A percentile compares a stretch with the other conserved stretches of the same genome.
Conservation (phyloP, 1,140 invertebrate genomes). For the Heterodera carotae region DNA sequence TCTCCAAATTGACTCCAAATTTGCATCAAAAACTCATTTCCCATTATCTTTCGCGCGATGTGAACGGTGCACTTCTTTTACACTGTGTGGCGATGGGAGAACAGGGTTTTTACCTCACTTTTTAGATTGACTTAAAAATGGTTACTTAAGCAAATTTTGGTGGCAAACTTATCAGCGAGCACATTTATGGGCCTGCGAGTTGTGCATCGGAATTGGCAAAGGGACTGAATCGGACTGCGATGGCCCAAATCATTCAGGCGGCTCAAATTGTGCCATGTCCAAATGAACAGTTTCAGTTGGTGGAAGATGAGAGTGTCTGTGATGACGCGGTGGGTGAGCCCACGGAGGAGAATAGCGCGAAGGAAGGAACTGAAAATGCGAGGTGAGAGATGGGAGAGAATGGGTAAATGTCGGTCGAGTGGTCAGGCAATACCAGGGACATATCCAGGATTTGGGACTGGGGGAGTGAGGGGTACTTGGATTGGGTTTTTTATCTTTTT, state of each 20-base stretch:
- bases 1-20: conserved; percentile 31
- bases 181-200: not conserved
- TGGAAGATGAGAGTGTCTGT: not conserved
- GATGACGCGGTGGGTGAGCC: not conserved
- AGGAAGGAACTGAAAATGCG: not conserved
- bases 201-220: not conserved
- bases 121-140: conserved; percentile 22
- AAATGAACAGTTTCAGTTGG: not conserved
- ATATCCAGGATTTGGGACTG: no score
- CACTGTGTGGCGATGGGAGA: conserved; percentile 40
- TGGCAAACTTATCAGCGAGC: conserved; percentile 1
- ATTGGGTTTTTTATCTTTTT: no score
- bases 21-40: conserved; percentile 52
- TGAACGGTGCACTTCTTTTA: conserved; percentile 35
- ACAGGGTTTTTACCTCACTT: not conserved
- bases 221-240: conserved; percentile 35
- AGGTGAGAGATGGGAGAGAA: not conserved
- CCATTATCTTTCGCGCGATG: conserved; percentile 40
- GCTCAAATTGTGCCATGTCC: conserved; percentile 20
- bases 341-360: not conserved
- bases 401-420: no score
- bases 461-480: no score
- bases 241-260: conserved; percentile 28
- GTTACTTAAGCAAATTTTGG: conserved; percentile 11
- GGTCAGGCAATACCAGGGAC: no score